Evolutionary conservation across 1,140 invertebrate species (phyloP), one percentile per base, ranked within the genome.

Genomic region (Bombus terrestris): DNA sequence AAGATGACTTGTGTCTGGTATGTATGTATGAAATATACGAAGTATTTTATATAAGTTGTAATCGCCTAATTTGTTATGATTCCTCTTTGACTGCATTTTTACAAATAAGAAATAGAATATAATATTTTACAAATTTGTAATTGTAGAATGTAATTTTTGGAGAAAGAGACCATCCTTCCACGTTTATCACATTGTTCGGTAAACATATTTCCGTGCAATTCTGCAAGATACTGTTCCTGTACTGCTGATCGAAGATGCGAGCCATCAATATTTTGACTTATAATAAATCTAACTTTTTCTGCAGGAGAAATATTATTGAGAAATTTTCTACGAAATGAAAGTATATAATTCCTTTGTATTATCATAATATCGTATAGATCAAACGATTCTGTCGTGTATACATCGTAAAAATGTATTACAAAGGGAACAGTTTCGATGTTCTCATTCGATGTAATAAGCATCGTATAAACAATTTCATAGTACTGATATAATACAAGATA

Each of bases 131-230:
- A 18, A 32, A 37, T 41, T 71, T 35, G 15, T 47, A 5, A 39
- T 73, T 69, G 32, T 25, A 68, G 57, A 57, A 80, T 59, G 74
- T 73, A 35, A 71, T 53, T 85, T 32, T 71, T 85, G 1, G 71
- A 43, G 80, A 88, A 74, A 84, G 0, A 71, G 74, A 88, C 87
- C 90, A 96, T 98, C 98, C 97, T 98, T 94, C 97, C 96, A 96
- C 99, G 99, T 92, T 97, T 97, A 92, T 97, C 97, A 94, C 99
- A 99, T 93, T 99, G 97, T 95, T 99, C 98, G 72, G 98, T 96
- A 95, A 99, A 99, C 97, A 99, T 99, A 94, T 99, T 99, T 57
- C 99, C 99, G 96, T 99, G 99, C 47, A 99, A 95, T 95, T 99
- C 99, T 57, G 99, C 97, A 79, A 99, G 95, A 93, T 97, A 95